These are phyloP conservation scores for Megamerina dolium DNA, from an alignment of 2,888 invertebrate species.

Conservation along the genomic window DNA sequence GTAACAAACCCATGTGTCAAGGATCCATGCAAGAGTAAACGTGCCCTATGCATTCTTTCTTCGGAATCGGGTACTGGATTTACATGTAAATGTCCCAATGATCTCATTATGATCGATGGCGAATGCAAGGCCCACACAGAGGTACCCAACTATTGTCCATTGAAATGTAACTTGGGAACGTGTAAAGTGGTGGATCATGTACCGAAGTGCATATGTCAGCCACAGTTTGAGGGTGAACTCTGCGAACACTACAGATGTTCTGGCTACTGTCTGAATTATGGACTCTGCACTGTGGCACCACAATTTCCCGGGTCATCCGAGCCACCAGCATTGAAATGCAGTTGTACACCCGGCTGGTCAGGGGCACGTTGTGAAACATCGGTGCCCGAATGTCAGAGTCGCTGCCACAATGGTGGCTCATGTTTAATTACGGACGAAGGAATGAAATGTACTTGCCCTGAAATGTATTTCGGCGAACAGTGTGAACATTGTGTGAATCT, in stretches of 20 bases:
- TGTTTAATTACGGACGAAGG: constrained; percentile 50
- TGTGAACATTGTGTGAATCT: constrained; percentile 57
- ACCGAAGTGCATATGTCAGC: constrained; percentile 60
- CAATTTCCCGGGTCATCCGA: constrained; percentile 36
- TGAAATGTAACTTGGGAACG: constrained; percentile 58
- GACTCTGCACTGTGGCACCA: constrained; percentile 52
- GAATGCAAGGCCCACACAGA: constrained; percentile 40
- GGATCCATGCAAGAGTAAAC: constrained; percentile 55
- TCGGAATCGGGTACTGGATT: constrained; percentile 45
- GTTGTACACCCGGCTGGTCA: constrained; percentile 60
- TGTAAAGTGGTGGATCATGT: constrained; percentile 53
- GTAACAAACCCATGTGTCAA: constrained; percentile 57
- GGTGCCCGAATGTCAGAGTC: constrained; percentile 53
- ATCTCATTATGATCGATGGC: constrained; percentile 45
- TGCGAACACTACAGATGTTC: constrained; percentile 68
- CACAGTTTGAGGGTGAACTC: constrained; percentile 59
- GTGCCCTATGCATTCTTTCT: constrained; percentile 58
- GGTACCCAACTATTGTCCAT: constrained; percentile 50
- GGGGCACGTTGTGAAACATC: constrained; percentile 61
- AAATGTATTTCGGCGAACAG: constrained; percentile 52
- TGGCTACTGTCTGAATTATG: constrained; percentile 61
- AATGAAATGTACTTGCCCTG: constrained; percentile 53
- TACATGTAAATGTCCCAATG: constrained; percentile 57
- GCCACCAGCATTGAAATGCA: constrained; percentile 51
- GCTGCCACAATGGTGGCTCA: constrained; percentile 58